These are phyloP conservation scores for Euglossa dilemma DNA, from an alignment of 1,140 invertebrate genomes.

Conservation along the genomic window DNA sequence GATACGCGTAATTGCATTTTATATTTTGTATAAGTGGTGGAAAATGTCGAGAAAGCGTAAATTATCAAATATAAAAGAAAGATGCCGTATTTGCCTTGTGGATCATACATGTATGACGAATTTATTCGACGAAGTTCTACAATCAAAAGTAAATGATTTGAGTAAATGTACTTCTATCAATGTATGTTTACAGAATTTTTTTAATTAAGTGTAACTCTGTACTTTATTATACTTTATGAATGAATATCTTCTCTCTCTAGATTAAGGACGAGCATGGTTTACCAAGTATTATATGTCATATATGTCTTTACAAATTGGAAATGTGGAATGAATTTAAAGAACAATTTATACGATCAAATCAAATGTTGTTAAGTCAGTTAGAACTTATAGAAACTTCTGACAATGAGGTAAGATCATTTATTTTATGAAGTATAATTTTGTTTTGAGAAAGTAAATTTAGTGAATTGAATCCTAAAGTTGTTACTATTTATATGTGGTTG, in stretches of 20 bases:
- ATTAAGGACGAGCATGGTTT: constrained; percentile 71
- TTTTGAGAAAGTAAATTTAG: not conserved
- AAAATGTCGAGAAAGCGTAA: constrained; percentile 76
- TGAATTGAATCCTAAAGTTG: not conserved
- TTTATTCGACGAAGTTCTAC: constrained; percentile 66
- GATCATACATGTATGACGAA: constrained; percentile 72
- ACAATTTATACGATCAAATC: constrained; percentile 73
- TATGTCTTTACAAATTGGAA: constrained; percentile 79
- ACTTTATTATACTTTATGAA: not conserved
- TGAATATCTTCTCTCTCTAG: constrained; percentile 52
- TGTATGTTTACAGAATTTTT: constrained; percentile 62
- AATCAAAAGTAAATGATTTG: constrained; percentile 71
- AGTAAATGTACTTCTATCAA: constrained; percentile 70
- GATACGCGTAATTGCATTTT: not conserved
- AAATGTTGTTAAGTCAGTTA: constrained; percentile 71
- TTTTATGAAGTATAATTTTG: not conserved
- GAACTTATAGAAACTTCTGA: constrained; percentile 65
- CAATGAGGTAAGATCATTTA: constrained; percentile 58
- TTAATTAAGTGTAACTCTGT: not conserved
- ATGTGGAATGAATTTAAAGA: constrained; percentile 79
- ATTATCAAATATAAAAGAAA: constrained; percentile 59
- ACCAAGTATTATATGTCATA: constrained; percentile 76
- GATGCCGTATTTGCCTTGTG: constrained; percentile 76
- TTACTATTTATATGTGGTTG: not conserved
- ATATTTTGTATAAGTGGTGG: not conserved